These are phyloP conservation scores for Pygocentrus nattereri DNA, from an alignment of 2,797 vertebrate genomes.

Conservation along the genomic window DNA sequence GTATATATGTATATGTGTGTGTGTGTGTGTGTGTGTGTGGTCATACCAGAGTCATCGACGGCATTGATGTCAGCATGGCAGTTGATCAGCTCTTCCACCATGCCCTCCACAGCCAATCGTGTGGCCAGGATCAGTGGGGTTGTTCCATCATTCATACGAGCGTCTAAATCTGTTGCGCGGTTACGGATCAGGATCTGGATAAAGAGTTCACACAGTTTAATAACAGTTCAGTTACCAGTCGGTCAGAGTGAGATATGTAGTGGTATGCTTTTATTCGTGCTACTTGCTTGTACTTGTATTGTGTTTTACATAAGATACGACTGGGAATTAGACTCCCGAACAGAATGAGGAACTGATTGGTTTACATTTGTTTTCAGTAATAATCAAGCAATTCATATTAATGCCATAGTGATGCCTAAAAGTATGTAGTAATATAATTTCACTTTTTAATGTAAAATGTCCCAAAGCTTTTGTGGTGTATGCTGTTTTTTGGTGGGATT, in stretches of 20 bases:
- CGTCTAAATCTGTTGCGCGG: conserved; percentile 94
- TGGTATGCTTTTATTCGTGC: too few species aligned
- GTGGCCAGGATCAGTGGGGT: conserved; percentile 95
- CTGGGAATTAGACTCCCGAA: too few species aligned
- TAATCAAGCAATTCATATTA: too few species aligned
- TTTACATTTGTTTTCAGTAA: too few species aligned
- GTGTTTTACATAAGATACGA: too few species aligned
- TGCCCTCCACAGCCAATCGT: conserved; percentile 94
- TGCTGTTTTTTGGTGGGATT: conserved; percentile 27
- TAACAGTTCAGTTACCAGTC: neutral
- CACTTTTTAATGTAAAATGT: too few species aligned
- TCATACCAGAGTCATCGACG: conserved; percentile 91
- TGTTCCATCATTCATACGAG: conserved; percentile 95
- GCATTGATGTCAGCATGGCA: conserved; percentile 95
- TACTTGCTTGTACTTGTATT: too few species aligned
- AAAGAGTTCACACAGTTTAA: neutral
- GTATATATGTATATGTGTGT: neutral
- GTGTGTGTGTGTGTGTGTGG: conserved; percentile 7
- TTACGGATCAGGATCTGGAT: conserved; percentile 94
- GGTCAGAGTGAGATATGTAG: too few species aligned
- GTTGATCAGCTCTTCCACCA: conserved; percentile 97
- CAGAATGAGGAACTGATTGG: too few species aligned
- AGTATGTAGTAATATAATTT: too few species aligned
- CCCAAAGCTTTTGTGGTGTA: neutral
- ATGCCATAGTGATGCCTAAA: too few species aligned